Base-by-base conservation (phyloP, 2,888 invertebrate species). In the Oscheius sp. region DNA sequence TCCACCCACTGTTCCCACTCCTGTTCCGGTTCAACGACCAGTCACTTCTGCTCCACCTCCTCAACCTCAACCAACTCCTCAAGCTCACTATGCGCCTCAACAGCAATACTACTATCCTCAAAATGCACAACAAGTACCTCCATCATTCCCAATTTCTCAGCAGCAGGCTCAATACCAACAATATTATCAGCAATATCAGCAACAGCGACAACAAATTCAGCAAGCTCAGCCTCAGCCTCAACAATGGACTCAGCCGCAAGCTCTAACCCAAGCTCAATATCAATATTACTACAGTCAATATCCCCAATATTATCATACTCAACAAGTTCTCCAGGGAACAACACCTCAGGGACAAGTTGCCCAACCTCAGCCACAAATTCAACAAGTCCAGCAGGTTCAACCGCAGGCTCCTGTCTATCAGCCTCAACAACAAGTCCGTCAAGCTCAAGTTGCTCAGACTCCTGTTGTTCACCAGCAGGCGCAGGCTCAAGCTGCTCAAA, bases 21-120 rank as follows among this genome's bases (percentile, higher is more conserved):
- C 33, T 2, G 2, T 25, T 2, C 55, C 15, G 37, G 37, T 37
- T 37, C 37, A 37, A 37, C 37, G 15, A 15, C 37, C 8, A 37
- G 23, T 25, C 5, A 25, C 25, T 48, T 20, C 48, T 48, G 23
- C 23, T 23, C 48, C 48, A 2, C 17, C 15, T 12, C 15, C 42
- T 12, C 17, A 42, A 4, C 42, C 42, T 42, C 42, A 3, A 48
- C 48, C 15, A 12, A 12, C 48, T 6, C 3, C 12, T 23, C 48
- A 12, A 23, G 20, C 20, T 23, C 23, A 25, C 3, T 20, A 25
- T 48, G 23, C 23, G 2, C 23, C 23, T 23, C 48, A 48, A 25
- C 48, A 48, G 48, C 48, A 34, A 23, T 34, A 34, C 25, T 53
- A 65, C 52, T 39, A 65, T 34, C 65, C 23, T 23, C 20, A 65